Base-by-base conservation (phyloP, 2,888 invertebrate genomes). In the Drosophila borealis region DNA sequence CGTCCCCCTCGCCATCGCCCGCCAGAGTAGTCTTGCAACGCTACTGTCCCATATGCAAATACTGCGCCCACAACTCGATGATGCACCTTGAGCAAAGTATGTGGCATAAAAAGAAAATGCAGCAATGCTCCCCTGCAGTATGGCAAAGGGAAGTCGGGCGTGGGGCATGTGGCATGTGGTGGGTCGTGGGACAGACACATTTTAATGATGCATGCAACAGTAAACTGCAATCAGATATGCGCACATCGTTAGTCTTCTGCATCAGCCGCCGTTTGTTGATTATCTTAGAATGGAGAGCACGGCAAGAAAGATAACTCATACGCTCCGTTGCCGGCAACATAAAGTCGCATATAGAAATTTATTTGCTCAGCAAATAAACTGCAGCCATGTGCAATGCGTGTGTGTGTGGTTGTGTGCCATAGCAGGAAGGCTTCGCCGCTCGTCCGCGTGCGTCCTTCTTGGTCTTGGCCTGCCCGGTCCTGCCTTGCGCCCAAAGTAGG, bases 181-280 rank as follows among this genome's bases (percentile, higher is more conserved):
- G 61, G 72, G 55, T 63, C n/a, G 59, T 10, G 70, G 44, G 81
- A 67, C 76, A 86, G 86, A 86, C 86, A 90, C 90, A 89, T 90
- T 90, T 89, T 90, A 90, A 90, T 90, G 90, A 90, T 89, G 89
- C 90, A 90, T 89, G 85, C 89, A 89, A 86, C 80, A 81, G 78
- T 81, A 82, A 89, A 86, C 80, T 81, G 78, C 83, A 82, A 85
- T 88, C 85, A 85, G 85, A 83, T 88, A 85, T 80, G 89, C 84
- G 89, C 81, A 87, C 80, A 88, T 84, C 87, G 81, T 88, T 88
- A 77, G 88, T 88, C 84, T 85, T 84, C 87, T 81, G 81, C 80
- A 82, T 81, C 85, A 79, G 78, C 82, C 81, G 80, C 74, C 82
- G 74, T 75, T 86, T 84, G 82, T 79, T 88, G 82, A 85, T 81